Conservation (phyloP, 2,888 invertebrate genomes). For the Punctoribates punctum region DNA sequence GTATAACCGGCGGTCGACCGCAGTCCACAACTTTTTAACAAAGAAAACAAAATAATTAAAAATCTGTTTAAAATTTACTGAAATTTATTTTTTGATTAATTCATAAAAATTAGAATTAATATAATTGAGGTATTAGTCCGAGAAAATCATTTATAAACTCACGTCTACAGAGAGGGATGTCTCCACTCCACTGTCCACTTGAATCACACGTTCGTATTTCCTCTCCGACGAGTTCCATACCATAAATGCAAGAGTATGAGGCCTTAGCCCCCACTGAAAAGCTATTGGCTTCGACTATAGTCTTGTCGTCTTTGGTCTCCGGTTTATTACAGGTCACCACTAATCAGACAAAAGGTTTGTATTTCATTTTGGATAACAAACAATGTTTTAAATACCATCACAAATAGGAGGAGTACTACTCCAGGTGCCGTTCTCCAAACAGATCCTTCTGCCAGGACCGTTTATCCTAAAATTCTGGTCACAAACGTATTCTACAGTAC, state of each 20-base stretch:
- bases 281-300: conserved; percentile 44
- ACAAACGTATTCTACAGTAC: conserved; percentile 78
- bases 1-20: conserved; percentile 67
- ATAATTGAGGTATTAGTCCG: no score
- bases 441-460: conserved; percentile 75
- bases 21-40: conserved; percentile 70
- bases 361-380: background rate
- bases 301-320: conserved; percentile 45
- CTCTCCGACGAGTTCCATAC: conserved; percentile 73
- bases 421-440: conserved; percentile 86
- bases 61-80: no score
- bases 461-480: conserved; percentile 73
- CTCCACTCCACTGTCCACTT: conserved; percentile 76
- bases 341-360: conserved; percentile 5
- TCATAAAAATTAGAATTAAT: no score
- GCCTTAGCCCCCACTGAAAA: conserved; percentile 68
- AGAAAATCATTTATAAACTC: no score
- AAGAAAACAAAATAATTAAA: conserved; percentile 12
- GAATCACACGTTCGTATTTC: conserved; percentile 67
- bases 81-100: no score
- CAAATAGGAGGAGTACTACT: conserved; percentile 77
- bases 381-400: conserved; percentile 51
- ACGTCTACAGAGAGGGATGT: conserved; percentile 75
- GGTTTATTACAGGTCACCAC: conserved; percentile 48
- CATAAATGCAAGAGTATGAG: conserved; percentile 76